Base-by-base conservation (phyloP, 1,140 invertebrate species). In the Bombus impatiens region DNA sequence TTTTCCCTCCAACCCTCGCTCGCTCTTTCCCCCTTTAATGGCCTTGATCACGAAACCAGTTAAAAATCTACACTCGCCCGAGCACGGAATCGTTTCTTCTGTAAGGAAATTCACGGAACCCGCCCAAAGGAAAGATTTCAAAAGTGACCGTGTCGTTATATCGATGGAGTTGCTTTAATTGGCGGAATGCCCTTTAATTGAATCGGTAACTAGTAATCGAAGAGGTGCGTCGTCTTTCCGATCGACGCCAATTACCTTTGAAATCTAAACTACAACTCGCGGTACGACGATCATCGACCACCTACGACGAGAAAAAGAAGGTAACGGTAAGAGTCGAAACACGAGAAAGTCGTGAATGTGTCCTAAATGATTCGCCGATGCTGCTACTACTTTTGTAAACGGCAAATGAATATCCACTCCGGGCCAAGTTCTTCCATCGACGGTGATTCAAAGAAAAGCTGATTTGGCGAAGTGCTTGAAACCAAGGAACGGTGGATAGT, bases 1-100 rank as follows among this genome's bases (percentile, higher is more conserved):
- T 68, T 87, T 87, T 79, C 77, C 76, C 70, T 81, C 82, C 75
- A 37, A 59, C 80, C 84, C 86, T 53, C 32, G 57, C 79, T 44
- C 62, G 57, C 79, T 44, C 62, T 77, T 59, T 67, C 78, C 84
- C 65, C 82, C 65, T 91, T 92, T 93, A 93, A 94, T 93, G 88
- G 89, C 87, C 88, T 93, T 81, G 86, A 92, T 93, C 93, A 94
- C 93, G 93, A 89, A 93, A 86, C 89, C 65, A 88, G 90, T 90
- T 92, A 91, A 93, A 94, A 93, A 92, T 92, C 88, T 88, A 90
- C 76, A 84, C 87, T 88, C 86, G 62, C 70, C 81, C 78, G 86
- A 87, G 47, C 83, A 80, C 68, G 83, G 53, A 85, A 85, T 62
- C 35, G 22, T 78, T 78, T 68, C 59, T 25, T 67, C 70, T 59